phyloP scores from a whole-genome alignment of 2,113 vertebrate genomes.

The Daboia siamensis region DNA sequence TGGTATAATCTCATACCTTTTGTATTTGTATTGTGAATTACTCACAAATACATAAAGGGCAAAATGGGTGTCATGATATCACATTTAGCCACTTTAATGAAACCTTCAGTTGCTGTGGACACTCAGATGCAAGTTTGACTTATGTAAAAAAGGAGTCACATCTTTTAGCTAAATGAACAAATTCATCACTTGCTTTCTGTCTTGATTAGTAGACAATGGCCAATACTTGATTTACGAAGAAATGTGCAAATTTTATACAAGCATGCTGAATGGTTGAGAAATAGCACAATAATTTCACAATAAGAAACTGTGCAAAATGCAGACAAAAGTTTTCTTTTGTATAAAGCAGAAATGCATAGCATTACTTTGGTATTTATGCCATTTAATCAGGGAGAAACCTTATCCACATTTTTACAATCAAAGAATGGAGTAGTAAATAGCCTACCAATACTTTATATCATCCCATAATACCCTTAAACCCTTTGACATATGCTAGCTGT shows the following conservation, averaged over 20 bases:
- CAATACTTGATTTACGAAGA: background rate
- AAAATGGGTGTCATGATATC: background rate
- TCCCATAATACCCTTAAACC: constrained; percentile 30
- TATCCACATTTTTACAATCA: constrained; percentile 15
- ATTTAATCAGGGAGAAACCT: background rate
- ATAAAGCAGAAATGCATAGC: constrained; percentile 18
- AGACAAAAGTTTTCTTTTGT: background rate
- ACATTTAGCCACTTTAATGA: background rate
- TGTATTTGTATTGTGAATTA: background rate
- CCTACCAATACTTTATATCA: constrained; percentile 20
- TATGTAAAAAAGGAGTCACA: background rate
- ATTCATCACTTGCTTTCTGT: background rate
- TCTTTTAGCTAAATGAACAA: background rate
- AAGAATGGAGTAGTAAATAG: constrained; percentile 26
- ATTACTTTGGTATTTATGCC: background rate
- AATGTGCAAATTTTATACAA: background rate
- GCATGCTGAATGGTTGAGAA: background rate
- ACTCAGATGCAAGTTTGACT: background rate
- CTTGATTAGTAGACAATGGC: background rate
- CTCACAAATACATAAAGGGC: background rate
- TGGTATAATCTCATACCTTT: background rate
- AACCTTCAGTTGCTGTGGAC: background rate
- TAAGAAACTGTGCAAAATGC: background rate
- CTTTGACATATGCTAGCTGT: constrained; percentile 25
- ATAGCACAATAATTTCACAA: background rate